These are phyloP conservation scores for Cancer borealis DNA, from an alignment of 2,888 invertebrate species.

Conservation along the genomic window DNA sequence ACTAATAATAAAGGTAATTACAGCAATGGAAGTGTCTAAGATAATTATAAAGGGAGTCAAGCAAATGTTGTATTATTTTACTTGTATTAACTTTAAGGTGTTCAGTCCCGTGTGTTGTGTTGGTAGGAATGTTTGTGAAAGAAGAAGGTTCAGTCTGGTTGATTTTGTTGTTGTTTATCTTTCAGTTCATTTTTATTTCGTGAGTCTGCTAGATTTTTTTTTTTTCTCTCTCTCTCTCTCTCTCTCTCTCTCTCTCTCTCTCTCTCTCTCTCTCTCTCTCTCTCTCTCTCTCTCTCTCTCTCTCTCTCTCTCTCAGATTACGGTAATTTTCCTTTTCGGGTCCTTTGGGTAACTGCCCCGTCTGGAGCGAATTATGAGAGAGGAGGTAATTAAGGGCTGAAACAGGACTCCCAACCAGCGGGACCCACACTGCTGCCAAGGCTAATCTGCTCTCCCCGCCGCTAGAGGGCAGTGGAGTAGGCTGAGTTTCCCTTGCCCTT, in stretches of 20 bases:
- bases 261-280: constrained; percentile 6
- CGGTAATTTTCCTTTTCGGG: background rate
- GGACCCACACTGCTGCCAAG: background rate
- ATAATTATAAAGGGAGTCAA: too few relatives aligned
- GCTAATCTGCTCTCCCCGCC: constrained; percentile 1
- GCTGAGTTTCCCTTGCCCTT: background rate
- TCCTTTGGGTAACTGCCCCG: constrained; percentile 4
- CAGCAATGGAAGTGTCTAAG: too few relatives aligned
- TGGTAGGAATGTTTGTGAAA: too few relatives aligned
- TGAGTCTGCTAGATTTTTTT: too few relatives aligned
- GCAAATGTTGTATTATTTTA: too few relatives aligned
- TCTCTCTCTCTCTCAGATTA: background rate
- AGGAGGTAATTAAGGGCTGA: constrained; percentile 26
- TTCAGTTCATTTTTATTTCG: too few relatives aligned
- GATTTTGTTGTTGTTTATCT: too few relatives aligned
- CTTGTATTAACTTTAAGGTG: too few relatives aligned
- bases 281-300: constrained; percentile 8
- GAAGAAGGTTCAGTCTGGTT: too few relatives aligned
- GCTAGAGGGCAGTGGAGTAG: background rate
- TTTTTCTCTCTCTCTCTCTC: too few relatives aligned
- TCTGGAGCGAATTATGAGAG: constrained; percentile 26
- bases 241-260: background rate
- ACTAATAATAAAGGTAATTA: too few relatives aligned
- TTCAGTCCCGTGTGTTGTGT: too few relatives aligned
- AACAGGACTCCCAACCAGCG: constrained; percentile 6